phyloP scores from a whole-genome alignment of 2,113 vertebrate genomes.

The Myrmophylax atrothorax region DNA sequence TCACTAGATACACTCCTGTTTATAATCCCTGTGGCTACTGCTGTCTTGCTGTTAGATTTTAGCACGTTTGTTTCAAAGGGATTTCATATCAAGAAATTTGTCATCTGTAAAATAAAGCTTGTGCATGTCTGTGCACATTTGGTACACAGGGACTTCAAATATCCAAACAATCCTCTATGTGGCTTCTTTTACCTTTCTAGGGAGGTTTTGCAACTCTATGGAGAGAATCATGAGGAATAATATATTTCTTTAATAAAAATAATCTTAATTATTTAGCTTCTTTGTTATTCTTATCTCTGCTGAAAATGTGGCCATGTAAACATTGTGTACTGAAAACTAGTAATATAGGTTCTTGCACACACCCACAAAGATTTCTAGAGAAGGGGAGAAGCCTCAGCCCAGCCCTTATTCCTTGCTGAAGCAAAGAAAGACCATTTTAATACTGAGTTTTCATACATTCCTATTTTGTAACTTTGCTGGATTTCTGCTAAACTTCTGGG shows the following conservation, averaged over 20 bases:
- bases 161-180: neutral
- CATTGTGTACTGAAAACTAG: neutral
- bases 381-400: neutral
- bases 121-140: neutral
- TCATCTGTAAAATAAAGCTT: neutral
- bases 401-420: neutral
- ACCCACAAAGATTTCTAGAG: neutral
- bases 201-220: neutral
- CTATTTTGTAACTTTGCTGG: neutral
- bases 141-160: neutral
- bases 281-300: neutral
- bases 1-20: neutral
- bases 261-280: neutral
- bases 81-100: neutral
- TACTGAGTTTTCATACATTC: neutral
- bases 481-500: neutral
- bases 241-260: neutral
- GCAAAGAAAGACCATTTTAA: neutral
- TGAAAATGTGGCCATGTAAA: neutral
- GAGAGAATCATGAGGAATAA: neutral
- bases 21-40: neutral
- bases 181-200: neutral
- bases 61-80: neutral
- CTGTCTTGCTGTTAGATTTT: neutral
- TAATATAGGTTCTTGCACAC: neutral